A percentile compares a stretch with the other conserved stretches of the same genome.
These are phyloP conservation scores for Orientallactaga sibirica DNA, from an alignment of 2,797 vertebrate genomes.

Conservation along the genomic window DNA sequence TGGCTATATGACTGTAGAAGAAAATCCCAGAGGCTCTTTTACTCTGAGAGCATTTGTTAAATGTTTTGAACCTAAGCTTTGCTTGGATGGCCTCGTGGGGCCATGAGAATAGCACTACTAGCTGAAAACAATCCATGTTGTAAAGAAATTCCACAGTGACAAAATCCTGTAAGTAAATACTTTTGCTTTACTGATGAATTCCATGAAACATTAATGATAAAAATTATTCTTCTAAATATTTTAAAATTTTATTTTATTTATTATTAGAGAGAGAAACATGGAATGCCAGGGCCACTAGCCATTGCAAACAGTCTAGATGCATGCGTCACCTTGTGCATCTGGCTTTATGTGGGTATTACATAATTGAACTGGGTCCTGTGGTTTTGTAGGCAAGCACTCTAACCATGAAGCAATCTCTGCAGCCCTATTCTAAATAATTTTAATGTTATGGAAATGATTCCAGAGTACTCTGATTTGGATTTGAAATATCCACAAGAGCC, in stretches of 20 bases:
- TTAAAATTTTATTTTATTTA: not conserved
- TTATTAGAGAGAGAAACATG: too few species aligned
- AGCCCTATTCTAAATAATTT: too few species aligned
- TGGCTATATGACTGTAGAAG: not conserved
- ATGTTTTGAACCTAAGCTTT: not conserved
- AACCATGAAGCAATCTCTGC: too few species aligned
- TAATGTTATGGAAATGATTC: not conserved
- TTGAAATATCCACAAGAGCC: not conserved
- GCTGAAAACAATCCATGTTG: not conserved
- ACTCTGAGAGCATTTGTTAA: not conserved
- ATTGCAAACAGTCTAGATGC: too few species aligned
- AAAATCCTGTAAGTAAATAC: not conserved
- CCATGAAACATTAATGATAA: not conserved
- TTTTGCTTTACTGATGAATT: not conserved
- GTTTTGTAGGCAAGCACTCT: too few species aligned
- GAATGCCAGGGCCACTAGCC: too few species aligned
- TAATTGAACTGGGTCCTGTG: too few species aligned
- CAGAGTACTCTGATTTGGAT: not conserved
- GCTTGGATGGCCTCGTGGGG: not conserved
- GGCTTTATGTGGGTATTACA: too few species aligned
- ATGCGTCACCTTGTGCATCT: too few species aligned
- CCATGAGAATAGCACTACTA: not conserved
- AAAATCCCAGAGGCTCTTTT: not conserved
- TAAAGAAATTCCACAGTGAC: not conserved
- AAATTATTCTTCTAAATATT: not conserved